Percentiles rank a stretch among this genome's conserved stretches.
These are phyloP conservation scores for Zonitis immaculata DNA, from an alignment of 2,888 invertebrate genomes.

Conservation along the genomic window DNA sequence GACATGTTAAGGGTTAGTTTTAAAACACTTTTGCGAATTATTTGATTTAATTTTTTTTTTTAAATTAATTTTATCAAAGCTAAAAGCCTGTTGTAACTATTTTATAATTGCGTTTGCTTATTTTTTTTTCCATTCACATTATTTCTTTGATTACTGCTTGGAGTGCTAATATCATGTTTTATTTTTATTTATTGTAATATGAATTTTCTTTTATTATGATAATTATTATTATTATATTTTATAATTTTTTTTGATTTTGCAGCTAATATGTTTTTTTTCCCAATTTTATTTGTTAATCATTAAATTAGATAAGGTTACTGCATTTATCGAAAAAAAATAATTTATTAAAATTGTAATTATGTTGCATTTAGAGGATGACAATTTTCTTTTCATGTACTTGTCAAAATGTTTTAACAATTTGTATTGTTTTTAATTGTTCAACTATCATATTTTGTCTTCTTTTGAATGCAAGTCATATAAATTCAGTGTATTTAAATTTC, in stretches of 20 bases:
- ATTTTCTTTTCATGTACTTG: neutral
- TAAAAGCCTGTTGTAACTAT: constrained; percentile 23
- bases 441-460: neutral
- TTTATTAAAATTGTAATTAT: constrained; percentile 3
- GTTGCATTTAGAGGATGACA: constrained; percentile 3
- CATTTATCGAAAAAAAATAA: neutral
- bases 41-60: constrained; percentile 27
- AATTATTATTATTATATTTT: no score
- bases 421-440: neutral
- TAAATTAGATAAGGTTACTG: constrained; percentile 9
- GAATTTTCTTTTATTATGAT: constrained; percentile 7
- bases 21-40: constrained; percentile 25
- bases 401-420: neutral
- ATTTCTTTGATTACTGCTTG: constrained; percentile 44
- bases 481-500: no score
- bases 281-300: constrained; percentile 1
- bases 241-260: constrained; percentile 23
- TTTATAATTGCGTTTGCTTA: constrained; percentile 24
- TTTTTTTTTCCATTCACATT: constrained; percentile 29
- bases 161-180: constrained; percentile 48
- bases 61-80: constrained; percentile 21
- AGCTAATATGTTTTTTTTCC: constrained; percentile 22
- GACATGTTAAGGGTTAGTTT: constrained; percentile 48
- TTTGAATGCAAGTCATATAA: neutral
- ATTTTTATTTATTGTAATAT: constrained; percentile 22